phyloP scores from a whole-genome alignment of 2,113 vertebrate genomes.

The Chionomys nivalis region DNA sequence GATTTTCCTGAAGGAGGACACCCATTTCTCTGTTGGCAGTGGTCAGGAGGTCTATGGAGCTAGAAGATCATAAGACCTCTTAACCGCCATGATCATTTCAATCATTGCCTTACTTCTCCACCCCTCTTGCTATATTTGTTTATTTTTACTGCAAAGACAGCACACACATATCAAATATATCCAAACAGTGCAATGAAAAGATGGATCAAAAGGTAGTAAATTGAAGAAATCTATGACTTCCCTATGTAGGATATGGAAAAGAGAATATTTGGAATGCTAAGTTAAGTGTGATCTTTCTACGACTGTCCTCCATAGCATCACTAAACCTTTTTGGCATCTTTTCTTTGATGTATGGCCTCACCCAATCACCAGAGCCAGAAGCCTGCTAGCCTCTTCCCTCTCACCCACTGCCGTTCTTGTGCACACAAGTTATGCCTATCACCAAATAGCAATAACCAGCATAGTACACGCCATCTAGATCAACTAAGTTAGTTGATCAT shows the following conservation, averaged over 20 bases:
- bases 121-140: not conserved
- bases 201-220: not conserved
- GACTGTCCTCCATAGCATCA: not conserved
- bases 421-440: not conserved
- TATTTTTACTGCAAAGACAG: not conserved
- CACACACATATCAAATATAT: not conserved
- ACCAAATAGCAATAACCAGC: not conserved
- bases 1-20: not conserved
- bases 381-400: not conserved
- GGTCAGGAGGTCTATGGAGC: not conserved
- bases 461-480: not conserved
- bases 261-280: not conserved
- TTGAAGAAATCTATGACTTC: not conserved
- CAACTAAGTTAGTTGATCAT: not conserved
- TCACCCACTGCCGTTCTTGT: not conserved
- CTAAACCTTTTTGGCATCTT: not conserved
- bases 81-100: not conserved
- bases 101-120: not conserved
- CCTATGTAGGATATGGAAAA: not conserved
- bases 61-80: not conserved
- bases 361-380: not conserved
- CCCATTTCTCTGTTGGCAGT: not conserved
- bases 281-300: not conserved
- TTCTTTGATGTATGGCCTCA: not conserved
- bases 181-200: conserved; percentile 13